Evolutionary conservation across 1,140 invertebrate genomes (phyloP).

Genomic region (Cyclargus thomasi): DNA sequence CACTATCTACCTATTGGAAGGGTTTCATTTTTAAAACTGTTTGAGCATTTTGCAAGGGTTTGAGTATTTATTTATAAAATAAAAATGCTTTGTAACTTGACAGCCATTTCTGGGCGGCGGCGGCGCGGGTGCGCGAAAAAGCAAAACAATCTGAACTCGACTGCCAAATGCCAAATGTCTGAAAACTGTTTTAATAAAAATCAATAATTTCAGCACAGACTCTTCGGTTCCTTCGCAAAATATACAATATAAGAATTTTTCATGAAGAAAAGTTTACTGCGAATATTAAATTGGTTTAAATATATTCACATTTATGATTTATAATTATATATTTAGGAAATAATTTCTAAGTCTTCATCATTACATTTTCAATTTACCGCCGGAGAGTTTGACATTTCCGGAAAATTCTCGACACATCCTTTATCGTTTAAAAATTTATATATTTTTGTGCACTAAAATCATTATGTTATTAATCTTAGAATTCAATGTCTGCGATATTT

Average conservation of each 20-base stretch:
- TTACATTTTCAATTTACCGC: neutral
- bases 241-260: too few relatives aligned
- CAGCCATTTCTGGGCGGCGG: constrained; percentile 49
- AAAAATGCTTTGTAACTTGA: constrained; percentile 28
- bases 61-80: neutral
- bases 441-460: neutral
- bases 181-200: constrained; percentile 18
- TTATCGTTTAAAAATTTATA: neutral
- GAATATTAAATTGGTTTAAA: neutral
- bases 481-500: too few relatives aligned
- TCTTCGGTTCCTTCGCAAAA: neutral
- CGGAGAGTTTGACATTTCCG: constrained; percentile 26
- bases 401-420: constrained; percentile 30
- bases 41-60: neutral
- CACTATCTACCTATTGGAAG: neutral
- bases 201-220: constrained; percentile 17
- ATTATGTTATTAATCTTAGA: neutral
- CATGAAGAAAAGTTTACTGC: too few relatives aligned
- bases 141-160: constrained; percentile 41
- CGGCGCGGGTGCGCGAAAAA: constrained; percentile 31
- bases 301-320: neutral
- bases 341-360: neutral
- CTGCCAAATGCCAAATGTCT: constrained; percentile 32
- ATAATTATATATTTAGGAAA: neutral
- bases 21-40: neutral